phyloP scores from a whole-genome alignment of 2,888 invertebrate genomes.

The Eristalis intricaria region DNA sequence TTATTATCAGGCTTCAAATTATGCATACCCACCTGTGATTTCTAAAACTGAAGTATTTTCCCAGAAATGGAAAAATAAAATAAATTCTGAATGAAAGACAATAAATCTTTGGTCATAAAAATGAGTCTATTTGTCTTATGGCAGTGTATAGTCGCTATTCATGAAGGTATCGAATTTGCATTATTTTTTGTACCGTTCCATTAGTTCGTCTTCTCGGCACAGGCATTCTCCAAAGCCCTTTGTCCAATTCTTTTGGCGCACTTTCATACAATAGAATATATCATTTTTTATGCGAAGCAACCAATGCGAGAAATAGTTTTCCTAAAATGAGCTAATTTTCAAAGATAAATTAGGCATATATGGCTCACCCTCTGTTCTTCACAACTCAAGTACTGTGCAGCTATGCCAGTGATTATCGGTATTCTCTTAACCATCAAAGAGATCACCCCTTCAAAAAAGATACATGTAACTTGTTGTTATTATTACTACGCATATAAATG shows the following conservation, averaged over 20 bases:
- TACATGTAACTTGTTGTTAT: constrained; percentile 69
- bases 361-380: constrained; percentile 72
- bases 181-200: neutral
- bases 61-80: neutral
- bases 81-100: neutral
- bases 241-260: constrained; percentile 13
- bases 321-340: constrained; percentile 79
- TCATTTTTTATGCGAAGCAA: constrained; percentile 4
- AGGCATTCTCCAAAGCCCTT: neutral
- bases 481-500: constrained; percentile 55
- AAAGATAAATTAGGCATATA: constrained; percentile 79
- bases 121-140: neutral
- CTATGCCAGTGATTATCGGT: constrained; percentile 46
- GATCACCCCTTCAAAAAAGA: constrained; percentile 57
- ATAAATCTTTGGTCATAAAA: neutral
- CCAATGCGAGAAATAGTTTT: constrained; percentile 51
- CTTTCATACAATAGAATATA: constrained; percentile 6
- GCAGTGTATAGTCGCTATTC: neutral
- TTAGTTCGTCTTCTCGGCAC: neutral
- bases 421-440: constrained; percentile 15
- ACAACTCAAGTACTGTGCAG: constrained; percentile 49
- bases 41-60: no score
- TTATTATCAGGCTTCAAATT: no score
- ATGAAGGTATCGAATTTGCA: neutral
- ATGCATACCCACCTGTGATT: no score